Conservation (phyloP, 2,113 vertebrate genomes). For the Vulpes lagopus region DNA sequence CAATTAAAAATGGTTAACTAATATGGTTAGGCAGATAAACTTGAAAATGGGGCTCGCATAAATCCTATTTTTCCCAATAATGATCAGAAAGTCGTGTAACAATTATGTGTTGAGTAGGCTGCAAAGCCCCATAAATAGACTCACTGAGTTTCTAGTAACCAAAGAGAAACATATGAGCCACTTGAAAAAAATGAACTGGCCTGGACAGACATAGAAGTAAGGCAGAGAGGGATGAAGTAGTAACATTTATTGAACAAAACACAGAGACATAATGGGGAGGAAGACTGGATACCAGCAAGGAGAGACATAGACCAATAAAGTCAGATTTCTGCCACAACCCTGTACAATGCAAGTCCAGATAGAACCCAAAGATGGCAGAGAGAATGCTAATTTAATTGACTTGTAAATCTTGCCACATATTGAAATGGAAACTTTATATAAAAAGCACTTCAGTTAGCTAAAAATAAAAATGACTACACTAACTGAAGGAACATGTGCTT, state of each 20-base stretch:
- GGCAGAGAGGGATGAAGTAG: not conserved
- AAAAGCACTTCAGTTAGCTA: not conserved
- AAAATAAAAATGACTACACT: not conserved
- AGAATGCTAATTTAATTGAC: not conserved
- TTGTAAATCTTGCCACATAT: not conserved
- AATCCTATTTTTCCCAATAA: not conserved
- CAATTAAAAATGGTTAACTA: not conserved
- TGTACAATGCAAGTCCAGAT: not conserved
- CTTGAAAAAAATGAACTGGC: not conserved
- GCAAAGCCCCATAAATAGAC: not conserved
- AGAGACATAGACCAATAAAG: not conserved
- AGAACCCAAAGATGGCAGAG: not conserved
- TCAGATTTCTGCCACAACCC: not conserved
- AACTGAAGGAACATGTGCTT: not conserved
- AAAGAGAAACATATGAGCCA: not conserved
- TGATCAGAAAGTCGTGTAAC: not conserved
- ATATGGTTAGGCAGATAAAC: not conserved
- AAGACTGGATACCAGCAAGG: not conserved
- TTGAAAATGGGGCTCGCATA: not conserved
- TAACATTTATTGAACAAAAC: not conserved
- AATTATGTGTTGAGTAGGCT: not conserved
- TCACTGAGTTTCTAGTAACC: not conserved
- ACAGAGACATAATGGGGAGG: not conserved
- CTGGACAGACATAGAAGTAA: not conserved
- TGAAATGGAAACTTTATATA: not conserved